Conservation (phyloP, 2,113 vertebrate species). For the Embiotoca jacksoni region DNA sequence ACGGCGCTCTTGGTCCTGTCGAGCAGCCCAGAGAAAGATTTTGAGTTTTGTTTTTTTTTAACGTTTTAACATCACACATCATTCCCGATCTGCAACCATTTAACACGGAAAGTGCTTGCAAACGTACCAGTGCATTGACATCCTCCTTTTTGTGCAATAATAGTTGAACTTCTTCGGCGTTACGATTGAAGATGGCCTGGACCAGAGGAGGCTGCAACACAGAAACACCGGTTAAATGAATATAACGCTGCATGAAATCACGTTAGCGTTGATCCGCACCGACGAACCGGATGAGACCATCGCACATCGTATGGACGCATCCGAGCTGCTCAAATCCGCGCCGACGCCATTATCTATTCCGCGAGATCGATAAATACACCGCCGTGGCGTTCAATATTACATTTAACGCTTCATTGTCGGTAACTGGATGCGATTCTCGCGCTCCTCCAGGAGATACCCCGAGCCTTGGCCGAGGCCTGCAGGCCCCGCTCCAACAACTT, state of each 20-base stretch:
- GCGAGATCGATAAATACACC: not conserved
- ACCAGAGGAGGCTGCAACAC: conserved; percentile 93
- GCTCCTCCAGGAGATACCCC: conserved; percentile 60
- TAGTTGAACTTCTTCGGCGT: conserved; percentile 95
- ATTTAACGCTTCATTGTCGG: not conserved
- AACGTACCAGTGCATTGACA: conserved; percentile 94
- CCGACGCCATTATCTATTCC: too few species aligned
- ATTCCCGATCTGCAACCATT: not conserved
- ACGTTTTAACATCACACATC: not conserved
- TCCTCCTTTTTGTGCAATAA: conserved; percentile 97
- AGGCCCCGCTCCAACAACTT: conserved; percentile 39
- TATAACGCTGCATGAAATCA: conserved; percentile 13
- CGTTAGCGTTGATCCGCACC: conserved; percentile 8
- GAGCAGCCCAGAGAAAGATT: not conserved
- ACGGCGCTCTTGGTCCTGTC: conserved; percentile 95
- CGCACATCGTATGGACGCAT: not conserved
- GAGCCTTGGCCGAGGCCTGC: conserved; percentile 62
- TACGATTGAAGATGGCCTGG: conserved; percentile 99
- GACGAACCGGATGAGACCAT: not conserved
- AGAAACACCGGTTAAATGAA: conserved; percentile 14
- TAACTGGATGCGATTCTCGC: not conserved
- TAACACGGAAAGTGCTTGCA: not conserved
- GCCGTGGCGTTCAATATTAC: rapidly evolving
- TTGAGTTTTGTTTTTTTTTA: not conserved
- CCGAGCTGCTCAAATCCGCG: not conserved